Evolutionary conservation across 2,888 invertebrate species (phyloP).

Genomic region (Sarcophaga variegata): DNA sequence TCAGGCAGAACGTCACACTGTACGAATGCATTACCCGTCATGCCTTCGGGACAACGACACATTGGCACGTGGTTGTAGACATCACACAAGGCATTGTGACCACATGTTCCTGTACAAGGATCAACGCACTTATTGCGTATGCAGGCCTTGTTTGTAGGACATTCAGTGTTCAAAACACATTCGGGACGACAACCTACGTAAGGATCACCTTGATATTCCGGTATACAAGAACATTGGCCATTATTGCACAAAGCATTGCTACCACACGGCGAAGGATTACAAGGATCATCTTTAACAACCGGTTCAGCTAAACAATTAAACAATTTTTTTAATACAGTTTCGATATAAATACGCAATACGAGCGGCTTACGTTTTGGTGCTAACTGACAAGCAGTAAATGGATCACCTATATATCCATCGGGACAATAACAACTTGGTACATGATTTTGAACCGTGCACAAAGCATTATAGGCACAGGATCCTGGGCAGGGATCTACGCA

Average conservation of each 20-base stretch:
- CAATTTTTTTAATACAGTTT: no score
- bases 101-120: constrained; percentile 91
- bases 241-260: constrained; percentile 87
- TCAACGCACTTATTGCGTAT: constrained; percentile 88
- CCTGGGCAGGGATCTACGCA: constrained; percentile 92
- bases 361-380: constrained; percentile 82
- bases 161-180: constrained; percentile 89
- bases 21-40: constrained; percentile 89
- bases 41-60: constrained; percentile 88
- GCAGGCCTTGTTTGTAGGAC: constrained; percentile 87
- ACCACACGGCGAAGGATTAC: constrained; percentile 87
- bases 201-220: constrained; percentile 89
- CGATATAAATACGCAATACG: no score
- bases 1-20: constrained; percentile 81
- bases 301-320: constrained; percentile 69
- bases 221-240: constrained; percentile 87
- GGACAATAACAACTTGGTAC: constrained; percentile 89
- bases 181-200: constrained; percentile 90
- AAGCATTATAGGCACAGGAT: constrained; percentile 87
- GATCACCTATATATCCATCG: constrained; percentile 88
- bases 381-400: constrained; percentile 85
- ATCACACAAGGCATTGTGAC: constrained; percentile 88
- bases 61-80: constrained; percentile 90
- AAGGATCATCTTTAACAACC: constrained; percentile 82
- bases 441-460: constrained; percentile 87